These are phyloP conservation scores for Rutilus rutilus DNA, from an alignment of 2,113 vertebrate species.

Conservation along the genomic window DNA sequence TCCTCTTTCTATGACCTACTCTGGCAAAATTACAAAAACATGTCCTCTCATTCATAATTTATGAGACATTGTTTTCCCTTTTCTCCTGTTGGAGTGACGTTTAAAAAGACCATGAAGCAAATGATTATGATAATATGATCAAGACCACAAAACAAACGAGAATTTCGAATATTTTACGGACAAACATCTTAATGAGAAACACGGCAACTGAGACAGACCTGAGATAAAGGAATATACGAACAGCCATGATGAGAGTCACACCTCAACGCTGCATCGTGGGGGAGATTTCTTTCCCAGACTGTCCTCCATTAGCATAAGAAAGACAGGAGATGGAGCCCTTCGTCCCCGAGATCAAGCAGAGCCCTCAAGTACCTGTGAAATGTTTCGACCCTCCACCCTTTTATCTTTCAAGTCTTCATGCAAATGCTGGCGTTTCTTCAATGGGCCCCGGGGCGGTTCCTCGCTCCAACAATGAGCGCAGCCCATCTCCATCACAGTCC, in stretches of 20 bases:
- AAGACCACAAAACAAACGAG: background rate
- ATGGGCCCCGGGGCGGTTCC: slow-evolving; percentile 22
- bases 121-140: slow-evolving; percentile 14
- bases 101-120: slow-evolving; percentile 12
- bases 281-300: slow-evolving; percentile 33
- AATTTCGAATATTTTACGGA: background rate
- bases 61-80: slow-evolving; percentile 4
- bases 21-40: background rate
- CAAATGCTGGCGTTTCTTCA: slow-evolving; percentile 53
- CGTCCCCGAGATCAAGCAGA: slow-evolving; percentile 54
- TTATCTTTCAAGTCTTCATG: slow-evolving; percentile 56
- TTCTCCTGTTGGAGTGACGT: background rate
- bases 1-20: background rate
- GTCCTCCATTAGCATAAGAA: slow-evolving; percentile 55
- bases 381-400: slow-evolving; percentile 45
- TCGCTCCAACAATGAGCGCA: background rate
- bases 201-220: background rate
- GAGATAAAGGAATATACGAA: background rate
- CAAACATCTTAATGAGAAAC: background rate
- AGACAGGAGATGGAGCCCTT: slow-evolving; percentile 47
- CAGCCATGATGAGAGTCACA: background rate
- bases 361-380: slow-evolving; percentile 61
- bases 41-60: slow-evolving; percentile 11
- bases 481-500: background rate
- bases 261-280: slow-evolving; percentile 12